Conservation (phyloP, 2,888 invertebrate genomes). For the Nomada flava region DNA sequence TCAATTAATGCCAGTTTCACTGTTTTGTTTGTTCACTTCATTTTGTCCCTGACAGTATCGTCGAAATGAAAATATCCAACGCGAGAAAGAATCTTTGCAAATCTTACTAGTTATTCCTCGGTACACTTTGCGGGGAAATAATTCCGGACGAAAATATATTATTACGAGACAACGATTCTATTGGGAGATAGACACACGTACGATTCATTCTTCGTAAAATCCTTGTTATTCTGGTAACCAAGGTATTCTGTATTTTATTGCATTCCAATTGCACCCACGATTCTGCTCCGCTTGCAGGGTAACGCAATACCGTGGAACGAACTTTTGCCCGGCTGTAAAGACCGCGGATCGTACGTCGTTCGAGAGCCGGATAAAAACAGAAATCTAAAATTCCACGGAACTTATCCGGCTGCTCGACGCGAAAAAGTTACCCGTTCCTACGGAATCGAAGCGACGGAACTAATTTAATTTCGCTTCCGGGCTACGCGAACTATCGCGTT, state of each 20-base stretch:
- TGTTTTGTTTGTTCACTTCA: too few species aligned
- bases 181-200: too few species aligned
- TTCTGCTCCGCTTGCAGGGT: not conserved
- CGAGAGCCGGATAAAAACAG: not conserved
- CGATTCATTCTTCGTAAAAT: not conserved
- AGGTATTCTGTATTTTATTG: not conserved
- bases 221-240: not conserved
- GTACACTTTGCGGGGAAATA: too few species aligned
- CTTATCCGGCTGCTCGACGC: not conserved
- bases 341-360: not conserved
- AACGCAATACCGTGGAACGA: not conserved
- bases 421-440: conserved; percentile 2
- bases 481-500: conserved; percentile 5
- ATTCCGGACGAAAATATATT: too few species aligned
- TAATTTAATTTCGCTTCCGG: conserved; percentile 41
- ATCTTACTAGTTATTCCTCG: too few species aligned
- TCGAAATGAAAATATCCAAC: too few species aligned
- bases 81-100: too few species aligned
- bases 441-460: conserved; percentile 32
- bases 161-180: too few species aligned
- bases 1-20: too few species aligned
- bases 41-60: too few species aligned
- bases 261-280: not conserved
- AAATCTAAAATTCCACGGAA: conserved; percentile 3
- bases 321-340: not conserved